Conservation (phyloP, 2,888 invertebrate species). For the Clitarchus hookeri region DNA sequence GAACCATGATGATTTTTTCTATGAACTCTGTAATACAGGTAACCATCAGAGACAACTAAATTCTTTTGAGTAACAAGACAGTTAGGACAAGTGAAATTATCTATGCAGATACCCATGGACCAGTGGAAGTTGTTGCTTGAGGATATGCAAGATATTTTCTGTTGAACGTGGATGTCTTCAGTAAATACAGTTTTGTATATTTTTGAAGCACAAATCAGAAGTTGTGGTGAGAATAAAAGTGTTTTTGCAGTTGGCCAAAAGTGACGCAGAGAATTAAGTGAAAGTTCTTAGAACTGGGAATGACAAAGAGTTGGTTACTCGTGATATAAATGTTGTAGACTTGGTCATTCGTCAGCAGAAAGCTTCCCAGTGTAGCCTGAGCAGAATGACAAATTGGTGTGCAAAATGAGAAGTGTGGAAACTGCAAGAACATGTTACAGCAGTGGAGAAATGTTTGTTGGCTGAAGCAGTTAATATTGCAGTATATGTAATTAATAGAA, state of each 20-base stretch:
- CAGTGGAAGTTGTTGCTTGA: too few species aligned
- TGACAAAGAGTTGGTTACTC: background rate
- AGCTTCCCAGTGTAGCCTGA: background rate
- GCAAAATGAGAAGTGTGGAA: background rate
- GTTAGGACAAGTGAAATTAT: background rate
- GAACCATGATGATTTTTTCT: too few species aligned
- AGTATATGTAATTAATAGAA: background rate
- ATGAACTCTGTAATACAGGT: too few species aligned
- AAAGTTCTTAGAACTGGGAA: background rate
- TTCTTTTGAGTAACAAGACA: background rate
- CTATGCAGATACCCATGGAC: background rate
- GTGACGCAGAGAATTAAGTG: background rate
- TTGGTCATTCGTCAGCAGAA: background rate
- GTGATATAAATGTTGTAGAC: background rate
- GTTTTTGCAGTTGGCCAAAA: background rate
- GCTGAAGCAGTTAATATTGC: background rate
- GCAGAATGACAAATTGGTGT: background rate
- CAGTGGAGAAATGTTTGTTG: background rate
- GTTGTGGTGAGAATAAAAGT: background rate
- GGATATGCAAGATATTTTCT: background rate
- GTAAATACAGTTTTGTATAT: too few species aligned
- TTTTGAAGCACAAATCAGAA: background rate
- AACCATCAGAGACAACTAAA: too few species aligned
- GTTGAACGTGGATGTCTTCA: too few species aligned
- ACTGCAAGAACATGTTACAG: background rate